Evolutionary conservation across 2,113 vertebrate species (phyloP).

Genomic region (Misgurnus anguillicaudatus): DNA sequence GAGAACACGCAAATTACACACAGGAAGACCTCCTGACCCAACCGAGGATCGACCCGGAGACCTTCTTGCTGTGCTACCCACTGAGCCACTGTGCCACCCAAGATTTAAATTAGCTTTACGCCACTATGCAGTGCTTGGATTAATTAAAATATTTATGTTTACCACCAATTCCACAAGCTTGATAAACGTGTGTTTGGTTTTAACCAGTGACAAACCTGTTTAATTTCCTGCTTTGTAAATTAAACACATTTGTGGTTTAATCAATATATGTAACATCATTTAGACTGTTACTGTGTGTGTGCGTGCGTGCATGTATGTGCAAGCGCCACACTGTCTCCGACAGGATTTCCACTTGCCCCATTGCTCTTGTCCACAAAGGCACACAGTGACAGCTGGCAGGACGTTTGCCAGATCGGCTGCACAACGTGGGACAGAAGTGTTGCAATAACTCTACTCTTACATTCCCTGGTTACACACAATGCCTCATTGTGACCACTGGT

Average conservation of each 20-base stretch:
- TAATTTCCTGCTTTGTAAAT: slow-evolving; percentile 31
- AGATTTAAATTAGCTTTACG: neutral
- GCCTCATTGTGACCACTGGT: slow-evolving; percentile 3
- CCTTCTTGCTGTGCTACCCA: too few species aligned
- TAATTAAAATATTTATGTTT: neutral
- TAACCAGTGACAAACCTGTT: neutral
- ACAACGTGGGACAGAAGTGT: slow-evolving; percentile 16
- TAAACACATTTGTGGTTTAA: slow-evolving; percentile 6
- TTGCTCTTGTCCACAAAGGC: slow-evolving; percentile 69
- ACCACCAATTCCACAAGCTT: neutral
- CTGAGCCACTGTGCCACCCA: too few species aligned
- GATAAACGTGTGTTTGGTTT: neutral
- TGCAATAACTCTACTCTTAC: slow-evolving; percentile 36
- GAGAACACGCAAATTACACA: too few species aligned
- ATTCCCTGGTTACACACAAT: slow-evolving; percentile 27
- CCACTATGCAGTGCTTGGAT: neutral
- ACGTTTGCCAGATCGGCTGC: slow-evolving; percentile 37
- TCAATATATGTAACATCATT: neutral
- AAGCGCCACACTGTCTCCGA: slow-evolving; percentile 73
- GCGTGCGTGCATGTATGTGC: slow-evolving; percentile 7
- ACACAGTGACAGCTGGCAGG: slow-evolving; percentile 74
- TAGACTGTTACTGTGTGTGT: neutral
- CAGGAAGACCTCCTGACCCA: too few species aligned
- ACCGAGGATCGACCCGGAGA: too few species aligned
- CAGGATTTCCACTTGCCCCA: slow-evolving; percentile 72